phyloP scores from a whole-genome alignment of 2,797 vertebrate genomes.

The Selene dorsalis region DNA sequence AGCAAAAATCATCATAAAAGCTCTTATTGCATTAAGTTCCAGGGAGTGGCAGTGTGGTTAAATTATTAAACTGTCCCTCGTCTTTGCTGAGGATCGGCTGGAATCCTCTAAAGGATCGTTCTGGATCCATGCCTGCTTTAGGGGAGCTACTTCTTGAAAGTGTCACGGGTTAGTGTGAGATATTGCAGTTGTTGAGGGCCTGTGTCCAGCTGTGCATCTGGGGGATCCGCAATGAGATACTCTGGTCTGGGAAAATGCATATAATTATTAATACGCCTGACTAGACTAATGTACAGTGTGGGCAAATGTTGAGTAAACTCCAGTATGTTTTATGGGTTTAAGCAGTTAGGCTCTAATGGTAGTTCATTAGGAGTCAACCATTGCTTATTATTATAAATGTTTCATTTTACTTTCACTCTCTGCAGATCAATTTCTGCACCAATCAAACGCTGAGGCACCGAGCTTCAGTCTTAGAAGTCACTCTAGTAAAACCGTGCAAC shows the following conservation, averaged over 20 bases:
- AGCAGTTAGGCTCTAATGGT: constrained; percentile 26
- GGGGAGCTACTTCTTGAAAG: constrained; percentile 11
- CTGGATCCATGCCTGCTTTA: constrained; percentile 21
- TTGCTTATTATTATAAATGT: constrained; percentile 26
- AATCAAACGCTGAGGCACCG: background rate
- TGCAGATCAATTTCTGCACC: background rate
- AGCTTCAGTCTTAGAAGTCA: background rate
- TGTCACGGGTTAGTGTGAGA: background rate
- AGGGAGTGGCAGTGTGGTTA: constrained; percentile 25
- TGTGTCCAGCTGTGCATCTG: constrained; percentile 4
- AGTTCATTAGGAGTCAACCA: constrained; percentile 32
- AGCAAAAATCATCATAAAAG: constrained; percentile 50
- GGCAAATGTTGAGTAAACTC: constrained; percentile 32
- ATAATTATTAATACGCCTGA: constrained; percentile 22
- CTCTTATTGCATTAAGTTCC: constrained; percentile 31
- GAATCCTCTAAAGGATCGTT: constrained; percentile 8
- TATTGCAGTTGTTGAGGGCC: background rate
- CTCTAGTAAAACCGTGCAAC: background rate
- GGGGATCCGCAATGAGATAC: background rate
- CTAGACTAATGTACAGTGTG: constrained; percentile 3
- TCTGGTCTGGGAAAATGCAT: constrained; percentile 8
- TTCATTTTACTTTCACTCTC: constrained; percentile 5
- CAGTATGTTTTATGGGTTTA: constrained; percentile 19
- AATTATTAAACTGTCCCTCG: constrained; percentile 12
- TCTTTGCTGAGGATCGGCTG: constrained; percentile 8